phyloP scores from a whole-genome alignment of 1,140 invertebrate genomes.

The Drosophila trapezifrons region DNA sequence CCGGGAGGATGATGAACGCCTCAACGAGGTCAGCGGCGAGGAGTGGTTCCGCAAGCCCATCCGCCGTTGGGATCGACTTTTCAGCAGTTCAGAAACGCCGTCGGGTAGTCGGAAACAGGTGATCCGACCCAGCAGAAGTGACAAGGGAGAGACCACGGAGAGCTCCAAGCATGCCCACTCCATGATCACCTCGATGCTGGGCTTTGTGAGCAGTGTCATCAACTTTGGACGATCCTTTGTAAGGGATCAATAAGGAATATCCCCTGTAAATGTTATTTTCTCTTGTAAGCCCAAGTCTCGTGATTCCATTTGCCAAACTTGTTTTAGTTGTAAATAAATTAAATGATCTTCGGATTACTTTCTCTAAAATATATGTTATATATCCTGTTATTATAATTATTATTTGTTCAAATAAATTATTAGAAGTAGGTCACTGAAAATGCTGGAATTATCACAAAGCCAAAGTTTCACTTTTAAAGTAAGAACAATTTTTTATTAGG shows the following conservation, averaged over 20 bases:
- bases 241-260: slow-evolving; percentile 32
- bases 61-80: slow-evolving; percentile 49
- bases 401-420: too few species aligned
- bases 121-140: slow-evolving; percentile 15
- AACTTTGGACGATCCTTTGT: slow-evolving; percentile 56
- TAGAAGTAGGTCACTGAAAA: too few species aligned
- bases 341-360: not conserved
- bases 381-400: too few species aligned
- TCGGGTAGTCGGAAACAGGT: slow-evolving; percentile 5
- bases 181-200: slow-evolving; percentile 70
- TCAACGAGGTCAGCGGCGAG: slow-evolving; percentile 58
- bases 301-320: slow-evolving; percentile 17
- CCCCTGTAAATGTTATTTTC: too few species aligned
- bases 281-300: not conserved
- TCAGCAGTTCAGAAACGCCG: slow-evolving; percentile 54
- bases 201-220: slow-evolving; percentile 60
- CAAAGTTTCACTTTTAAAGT: too few species aligned
- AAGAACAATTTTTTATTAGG: too few species aligned
- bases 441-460: too few species aligned
- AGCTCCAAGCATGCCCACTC: slow-evolving; percentile 70
- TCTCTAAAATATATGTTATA: not conserved
- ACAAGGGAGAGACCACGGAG: slow-evolving; percentile 38
- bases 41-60: slow-evolving; percentile 50
- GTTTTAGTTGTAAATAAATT: slow-evolving; percentile 5
- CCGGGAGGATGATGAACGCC: slow-evolving; percentile 61